Evolutionary conservation across 1,140 invertebrate species (phyloP).

Genomic region (Acromyrmex charruanus): DNA sequence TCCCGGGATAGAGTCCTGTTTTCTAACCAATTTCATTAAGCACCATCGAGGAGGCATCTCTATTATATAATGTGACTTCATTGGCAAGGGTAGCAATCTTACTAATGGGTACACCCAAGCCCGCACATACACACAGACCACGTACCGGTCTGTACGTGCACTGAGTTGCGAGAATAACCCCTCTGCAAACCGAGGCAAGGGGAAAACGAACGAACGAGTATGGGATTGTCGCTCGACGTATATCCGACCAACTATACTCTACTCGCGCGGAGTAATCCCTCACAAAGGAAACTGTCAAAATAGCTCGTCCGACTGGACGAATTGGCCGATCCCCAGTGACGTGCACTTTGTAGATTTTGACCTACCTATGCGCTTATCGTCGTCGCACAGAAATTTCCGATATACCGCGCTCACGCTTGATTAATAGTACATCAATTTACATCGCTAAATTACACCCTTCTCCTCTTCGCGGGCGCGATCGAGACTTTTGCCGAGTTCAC

Average conservation of each 20-base stretch:
- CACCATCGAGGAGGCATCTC: slow-evolving; percentile 72
- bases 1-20: slow-evolving; percentile 67
- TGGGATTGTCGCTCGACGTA: slow-evolving; percentile 58
- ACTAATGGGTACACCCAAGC: slow-evolving; percentile 75
- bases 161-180: slow-evolving; percentile 43
- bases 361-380: slow-evolving; percentile 55
- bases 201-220: slow-evolving; percentile 27
- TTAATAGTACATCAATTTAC: slow-evolving; percentile 63
- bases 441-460: slow-evolving; percentile 40
- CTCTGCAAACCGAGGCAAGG: background rate
- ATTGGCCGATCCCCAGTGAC: background rate
- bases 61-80: slow-evolving; percentile 79
- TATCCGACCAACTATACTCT: slow-evolving; percentile 40
- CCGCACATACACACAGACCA: slow-evolving; percentile 46
- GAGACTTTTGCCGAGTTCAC: background rate
- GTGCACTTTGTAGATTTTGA: slow-evolving; percentile 36
- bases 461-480: slow-evolving; percentile 1
- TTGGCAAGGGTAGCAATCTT: slow-evolving; percentile 78
- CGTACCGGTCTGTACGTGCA: slow-evolving; percentile 32
- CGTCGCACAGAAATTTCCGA: slow-evolving; percentile 59
- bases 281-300: slow-evolving; percentile 66
- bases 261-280: slow-evolving; percentile 56
- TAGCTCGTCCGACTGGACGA: background rate
- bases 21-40: slow-evolving; percentile 81
- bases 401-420: slow-evolving; percentile 55